phyloP scores from a whole-genome alignment of 2,113 vertebrate species.

The Halcyon senegalensis region DNA sequence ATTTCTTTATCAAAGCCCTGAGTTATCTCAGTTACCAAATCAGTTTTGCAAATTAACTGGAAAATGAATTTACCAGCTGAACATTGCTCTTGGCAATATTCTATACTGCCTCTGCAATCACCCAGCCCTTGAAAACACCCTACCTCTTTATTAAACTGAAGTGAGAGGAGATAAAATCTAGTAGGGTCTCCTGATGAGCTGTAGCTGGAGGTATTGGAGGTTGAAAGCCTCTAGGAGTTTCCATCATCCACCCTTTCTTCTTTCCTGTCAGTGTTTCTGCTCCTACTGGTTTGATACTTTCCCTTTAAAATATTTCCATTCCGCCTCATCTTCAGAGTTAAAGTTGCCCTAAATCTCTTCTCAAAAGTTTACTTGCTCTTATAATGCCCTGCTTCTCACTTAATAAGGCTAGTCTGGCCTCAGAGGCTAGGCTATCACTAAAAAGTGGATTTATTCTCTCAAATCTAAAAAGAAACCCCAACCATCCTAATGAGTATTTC shows the following conservation, averaged over 20 bases:
- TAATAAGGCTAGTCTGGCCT: background rate
- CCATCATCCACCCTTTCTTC: background rate
- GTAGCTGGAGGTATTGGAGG: background rate
- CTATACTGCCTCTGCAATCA: background rate
- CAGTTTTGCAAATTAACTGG: background rate
- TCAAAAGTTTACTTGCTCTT: conserved; percentile 4
- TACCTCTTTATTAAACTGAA: background rate
- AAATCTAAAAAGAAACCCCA: background rate
- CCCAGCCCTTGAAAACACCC: background rate
- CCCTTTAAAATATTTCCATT: background rate
- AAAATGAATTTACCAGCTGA: background rate
- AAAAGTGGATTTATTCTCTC: background rate
- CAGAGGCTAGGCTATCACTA: background rate
- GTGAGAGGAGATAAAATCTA: background rate
- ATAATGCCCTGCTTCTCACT: background rate
- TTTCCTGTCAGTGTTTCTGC: background rate
- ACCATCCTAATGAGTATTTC: background rate
- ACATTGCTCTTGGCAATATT: background rate
- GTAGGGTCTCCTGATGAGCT: background rate
- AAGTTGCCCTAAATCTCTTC: background rate
- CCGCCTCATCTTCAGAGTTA: background rate
- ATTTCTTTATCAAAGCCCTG: background rate
- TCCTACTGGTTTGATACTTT: background rate
- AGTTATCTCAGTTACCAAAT: background rate
- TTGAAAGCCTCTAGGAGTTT: background rate